Conservation (phyloP, 2,888 invertebrate genomes). For the Calephelis perditalis region DNA sequence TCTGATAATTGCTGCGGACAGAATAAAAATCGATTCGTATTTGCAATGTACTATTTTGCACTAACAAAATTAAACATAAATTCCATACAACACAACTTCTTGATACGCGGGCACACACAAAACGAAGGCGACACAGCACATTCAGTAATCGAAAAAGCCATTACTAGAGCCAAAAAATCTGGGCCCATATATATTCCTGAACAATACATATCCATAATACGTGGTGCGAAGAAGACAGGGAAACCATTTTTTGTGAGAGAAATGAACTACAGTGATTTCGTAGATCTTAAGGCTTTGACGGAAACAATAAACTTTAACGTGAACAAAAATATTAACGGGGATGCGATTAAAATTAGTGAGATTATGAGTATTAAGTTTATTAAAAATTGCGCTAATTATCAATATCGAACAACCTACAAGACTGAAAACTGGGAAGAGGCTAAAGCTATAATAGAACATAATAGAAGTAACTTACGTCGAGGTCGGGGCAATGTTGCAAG, state of each 20-base stretch:
- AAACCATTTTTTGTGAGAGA: constrained; percentile 26
- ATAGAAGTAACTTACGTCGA: constrained; percentile 1
- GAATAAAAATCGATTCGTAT: constrained; percentile 13
- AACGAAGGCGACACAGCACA: constrained; percentile 29
- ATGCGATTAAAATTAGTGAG: constrained; percentile 23
- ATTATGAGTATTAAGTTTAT: constrained; percentile 25
- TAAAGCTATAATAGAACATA: not conserved
- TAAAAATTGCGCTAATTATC: constrained; percentile 27
- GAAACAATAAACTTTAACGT: constrained; percentile 25
- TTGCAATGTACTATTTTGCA: constrained; percentile 23
- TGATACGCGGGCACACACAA: constrained; percentile 27
- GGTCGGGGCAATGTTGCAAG: constrained; percentile 2
- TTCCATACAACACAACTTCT: constrained; percentile 30
- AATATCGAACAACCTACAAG: constrained; percentile 22
- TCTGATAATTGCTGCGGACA: not conserved
- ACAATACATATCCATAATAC: constrained; percentile 29
- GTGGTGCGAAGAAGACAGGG: constrained; percentile 27
- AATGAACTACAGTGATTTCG: constrained; percentile 26
- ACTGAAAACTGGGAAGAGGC: not conserved
- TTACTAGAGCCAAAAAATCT: constrained; percentile 30
- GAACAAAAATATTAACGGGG: constrained; percentile 22
- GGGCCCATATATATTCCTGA: constrained; percentile 30
- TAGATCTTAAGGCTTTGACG: constrained; percentile 24
- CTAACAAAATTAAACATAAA: constrained; percentile 23
- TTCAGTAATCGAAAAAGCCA: constrained; percentile 29